Evolutionary conservation across 2,888 invertebrate species (phyloP).

Genomic region (Drosophila eohydei): DNA sequence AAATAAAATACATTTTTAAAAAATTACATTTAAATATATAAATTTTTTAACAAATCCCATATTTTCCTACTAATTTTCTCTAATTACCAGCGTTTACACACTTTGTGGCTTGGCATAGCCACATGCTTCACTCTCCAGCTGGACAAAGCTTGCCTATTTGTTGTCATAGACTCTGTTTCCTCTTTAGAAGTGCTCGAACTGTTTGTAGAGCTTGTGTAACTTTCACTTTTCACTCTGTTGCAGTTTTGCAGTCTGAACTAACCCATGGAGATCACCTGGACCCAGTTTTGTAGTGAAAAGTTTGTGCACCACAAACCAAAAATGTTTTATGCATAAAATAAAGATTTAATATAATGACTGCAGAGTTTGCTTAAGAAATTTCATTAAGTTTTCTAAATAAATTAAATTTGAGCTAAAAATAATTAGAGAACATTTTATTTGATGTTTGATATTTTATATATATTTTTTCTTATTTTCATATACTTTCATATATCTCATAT

Average conservation of each 20-base stretch:
- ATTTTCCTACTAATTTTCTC: no score
- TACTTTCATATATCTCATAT: background rate
- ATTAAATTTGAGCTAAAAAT: background rate
- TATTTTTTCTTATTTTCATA: background rate
- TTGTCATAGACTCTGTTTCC: constrained; percentile 5
- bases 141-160: background rate
- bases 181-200: constrained; percentile 9
- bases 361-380: background rate
- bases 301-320: background rate
- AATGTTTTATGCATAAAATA: background rate
- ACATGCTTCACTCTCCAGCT: background rate
- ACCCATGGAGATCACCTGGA: background rate
- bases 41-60: no score
- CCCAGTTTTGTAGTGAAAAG: background rate
- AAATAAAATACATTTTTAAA: no score
- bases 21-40: no score
- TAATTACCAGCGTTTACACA: no score
- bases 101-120: background rate
- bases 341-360: background rate
- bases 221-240: background rate
- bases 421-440: background rate
- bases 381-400: background rate
- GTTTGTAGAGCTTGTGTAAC: constrained; percentile 10
- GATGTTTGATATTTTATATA: background rate
- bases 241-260: background rate